Evolutionary conservation across 2,888 invertebrate genomes (phyloP), one percentile per base, ranked within the genome.

Genomic region (Pherbina coryleti): DNA sequence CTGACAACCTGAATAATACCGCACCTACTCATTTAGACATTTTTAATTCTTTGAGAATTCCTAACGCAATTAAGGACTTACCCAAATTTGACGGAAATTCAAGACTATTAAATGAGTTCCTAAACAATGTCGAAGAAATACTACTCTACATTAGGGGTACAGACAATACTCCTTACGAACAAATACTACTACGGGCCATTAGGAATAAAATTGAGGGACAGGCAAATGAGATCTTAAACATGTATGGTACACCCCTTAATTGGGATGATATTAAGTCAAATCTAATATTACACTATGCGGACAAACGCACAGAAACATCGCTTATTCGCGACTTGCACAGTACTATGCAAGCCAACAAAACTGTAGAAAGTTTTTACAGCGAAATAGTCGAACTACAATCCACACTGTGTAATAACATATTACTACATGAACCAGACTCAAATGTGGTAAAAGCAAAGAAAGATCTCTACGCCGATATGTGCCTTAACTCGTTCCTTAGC

Each of bases 391-490:
- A 82, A 72, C 78, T 82, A 11, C 76, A 79, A 34, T 55, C 82
- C 0, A 75, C 81, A 8, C 51, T 82, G 22, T 72, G 44, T 0
- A 83, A 81, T 37, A 78, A 80, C 57, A 55, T 83, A 25, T 64
- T 53, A 0, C 83, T 82, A 9, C 80, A 84, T n/a, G 83, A 82
- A 62, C 44, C 17, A 3, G 78, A 83, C 51, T 1, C 5, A 37
- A 80, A 78, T 8, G 81, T 83, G 19, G 75, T 83, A 0, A n/a
- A 37, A 7, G 81, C 82, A 19, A 83, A n/a, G n/a, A n/a, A n/a
- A n/a, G n/a, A n/a, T n/a, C n/a, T n/a, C n/a, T n/a, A n/a, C n/a
- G n/a, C n/a, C n/a, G n/a, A n/a, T n/a, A n/a, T n/a, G n/a, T n/a
- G n/a, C n/a, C 71, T 82, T 9, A 84, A 82, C 60, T 57, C 57